Evolutionary conservation across 2,797 vertebrate genomes (phyloP), one percentile per base, ranked within the genome.

Genomic region (Brotula barbata): DNA sequence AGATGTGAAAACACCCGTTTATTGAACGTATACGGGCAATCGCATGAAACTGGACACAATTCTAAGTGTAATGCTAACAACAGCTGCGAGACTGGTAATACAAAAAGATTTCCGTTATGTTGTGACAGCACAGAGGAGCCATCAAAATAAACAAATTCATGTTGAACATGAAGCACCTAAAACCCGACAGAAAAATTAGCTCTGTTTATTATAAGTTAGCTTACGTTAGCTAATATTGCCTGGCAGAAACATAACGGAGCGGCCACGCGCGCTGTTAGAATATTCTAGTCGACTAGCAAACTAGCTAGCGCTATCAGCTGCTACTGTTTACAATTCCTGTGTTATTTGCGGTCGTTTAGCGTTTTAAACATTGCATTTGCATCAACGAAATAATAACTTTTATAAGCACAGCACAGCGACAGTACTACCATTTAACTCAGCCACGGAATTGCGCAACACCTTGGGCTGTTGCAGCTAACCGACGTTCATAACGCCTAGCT

Each of bases 221-320:
- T 25, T 25, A 25, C 14, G 13, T 46, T 25, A 28, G 36, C 36
- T 45, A 44, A 44, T 44, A n/a, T 3, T 1, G 6, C 21, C 14
- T 56, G 11, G 4, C n/a, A 0, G 17, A 22, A 25, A 53, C n/a
- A 52, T 6, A 58, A 44, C 41, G 7, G 34, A 33, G 5, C 31
- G 36, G 54, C 33, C 45, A n/a, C 53, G 54, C 71, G 75, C 55
- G 44, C 47, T 73, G 64, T 41, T 76, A 51, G 71, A 86, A 87
- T 68, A 77, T 83, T 87, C 79, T 64, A 75, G 80, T 72, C 13
- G 46, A 41, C 25, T 70, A 76, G 69, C 78, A 34, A 20, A 10
- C 22, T 67, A 47, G 54, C 61, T 40, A 50, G 16, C 2, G 3
- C 25, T n/a, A 43, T 52, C 25, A 63, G 49, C 58, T 46, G 58